Base-by-base conservation (phyloP, 2,113 vertebrate genomes). In the Anhinga rufa region DNA sequence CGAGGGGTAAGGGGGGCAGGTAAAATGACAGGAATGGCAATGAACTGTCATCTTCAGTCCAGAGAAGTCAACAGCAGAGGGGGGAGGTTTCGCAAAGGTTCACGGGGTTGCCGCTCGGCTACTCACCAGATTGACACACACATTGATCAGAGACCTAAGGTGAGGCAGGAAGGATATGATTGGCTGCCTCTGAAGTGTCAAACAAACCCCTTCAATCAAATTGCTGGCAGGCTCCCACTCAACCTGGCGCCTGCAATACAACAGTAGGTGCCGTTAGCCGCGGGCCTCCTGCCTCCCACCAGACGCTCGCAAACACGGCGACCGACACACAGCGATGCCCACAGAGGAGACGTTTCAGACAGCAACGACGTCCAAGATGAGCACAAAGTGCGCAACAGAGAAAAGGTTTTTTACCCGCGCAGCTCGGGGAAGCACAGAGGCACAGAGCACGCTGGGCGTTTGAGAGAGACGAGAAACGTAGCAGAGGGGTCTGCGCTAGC, bases 151-250 rank as follows among this genome's bases (percentile, higher is more conserved):
- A 87, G 99, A 99, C 97, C 99, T 99, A 94, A 99, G 99, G 96
- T 99, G 99, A 83, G 99, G 99, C 91, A 99, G 98, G 98, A 99
- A 99, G 95, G 99, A 99, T 98, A 99, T 99, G 98, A 99, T 99
- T 87, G 99, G 99, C 98, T 99, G 99, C 84, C 99, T 99, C 98
- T 99, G 99, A 97, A 99, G 99, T 87, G 99, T 99, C 98, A 99
- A 98, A 98, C 99, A 99, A 98, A 99, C 99, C 96, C 99, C 99
- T 98, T 99, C 99, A 95, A 99, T 99, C 98, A 99, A 99, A 98
- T 98, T 99, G 98, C 99, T 99, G 98, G 99, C 99, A 86, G 99
- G 99, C 98, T 99, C 99, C 99, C 99, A 99, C 98, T 99, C 99
- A 98, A 99, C 99, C 98, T 99, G 99, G 98, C 99, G 99, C 98